Percentiles rank a stretch among this genome's conserved stretches.
These are phyloP conservation scores for Spondyliosoma cantharus DNA, from an alignment of 2,797 vertebrate species.

Conservation along the genomic window DNA sequence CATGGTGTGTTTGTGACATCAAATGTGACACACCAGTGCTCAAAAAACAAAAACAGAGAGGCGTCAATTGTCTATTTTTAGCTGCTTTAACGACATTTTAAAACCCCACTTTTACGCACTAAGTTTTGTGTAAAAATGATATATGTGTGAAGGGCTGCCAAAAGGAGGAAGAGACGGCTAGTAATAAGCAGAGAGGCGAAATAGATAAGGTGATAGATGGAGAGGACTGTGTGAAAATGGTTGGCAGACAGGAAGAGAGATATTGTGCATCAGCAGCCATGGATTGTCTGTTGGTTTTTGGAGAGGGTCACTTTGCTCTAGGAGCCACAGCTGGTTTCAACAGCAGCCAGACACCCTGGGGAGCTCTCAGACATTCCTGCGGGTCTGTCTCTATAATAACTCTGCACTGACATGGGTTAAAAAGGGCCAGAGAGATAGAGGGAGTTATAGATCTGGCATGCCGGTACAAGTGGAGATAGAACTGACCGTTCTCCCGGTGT, in stretches of 20 bases:
- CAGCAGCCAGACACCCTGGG: conserved; percentile 59
- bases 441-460: conserved; percentile 56
- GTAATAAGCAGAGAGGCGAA: conserved; percentile 5
- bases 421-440: conserved; percentile 58
- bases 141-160: conserved; percentile 1
- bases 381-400: conserved; percentile 62
- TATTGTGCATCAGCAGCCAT: conserved; percentile 31
- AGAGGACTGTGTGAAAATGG: conserved; percentile 33
- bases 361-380: conserved; percentile 60
- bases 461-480: conserved; percentile 42
- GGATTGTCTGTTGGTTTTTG: conserved; percentile 37
- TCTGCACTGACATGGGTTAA: conserved; percentile 65
- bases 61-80: no score
- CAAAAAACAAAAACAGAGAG: no score
- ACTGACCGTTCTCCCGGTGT: conserved; percentile 17
- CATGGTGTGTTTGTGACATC: no score
- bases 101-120: no score
- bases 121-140: no score
- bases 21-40: no score
- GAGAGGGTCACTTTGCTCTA: conserved; percentile 43
- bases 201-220: conserved; percentile 2
- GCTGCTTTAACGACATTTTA: no score
- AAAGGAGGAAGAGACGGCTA: background rate
- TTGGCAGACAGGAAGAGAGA: conserved; percentile 34
- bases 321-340: conserved; percentile 68